These are phyloP conservation scores for Leistus spinibarbis DNA, from an alignment of 2,888 invertebrate genomes.

Conservation along the genomic window DNA sequence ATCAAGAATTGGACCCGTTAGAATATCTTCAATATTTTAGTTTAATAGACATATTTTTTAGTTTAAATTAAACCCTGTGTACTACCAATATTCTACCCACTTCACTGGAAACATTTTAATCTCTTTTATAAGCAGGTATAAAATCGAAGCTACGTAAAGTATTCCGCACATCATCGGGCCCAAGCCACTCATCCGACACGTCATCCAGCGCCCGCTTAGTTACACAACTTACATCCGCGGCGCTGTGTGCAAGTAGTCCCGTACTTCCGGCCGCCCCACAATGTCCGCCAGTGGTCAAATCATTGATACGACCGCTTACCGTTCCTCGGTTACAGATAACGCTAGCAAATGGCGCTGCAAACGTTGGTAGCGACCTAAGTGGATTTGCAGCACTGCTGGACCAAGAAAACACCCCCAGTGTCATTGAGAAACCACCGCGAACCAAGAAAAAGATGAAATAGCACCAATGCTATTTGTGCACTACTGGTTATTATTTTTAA, in stretches of 20 bases:
- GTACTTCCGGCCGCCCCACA: constrained; percentile 62
- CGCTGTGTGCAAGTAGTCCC: constrained; percentile 65
- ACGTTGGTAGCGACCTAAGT: constrained; percentile 14
- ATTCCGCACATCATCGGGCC: constrained; percentile 63
- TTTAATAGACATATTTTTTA: too few species aligned
- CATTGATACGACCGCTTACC: constrained; percentile 62
- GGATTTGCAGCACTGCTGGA: constrained; percentile 19
- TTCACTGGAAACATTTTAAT: constrained; percentile 6
- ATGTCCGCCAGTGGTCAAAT: constrained; percentile 63
- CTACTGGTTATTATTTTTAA: constrained; percentile 27
- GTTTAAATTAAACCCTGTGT: too few species aligned
- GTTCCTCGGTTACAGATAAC: constrained; percentile 63
- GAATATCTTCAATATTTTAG: too few species aligned
- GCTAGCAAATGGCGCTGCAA: constrained; percentile 52
- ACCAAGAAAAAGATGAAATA: constrained; percentile 39
- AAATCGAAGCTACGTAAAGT: constrained; percentile 64
- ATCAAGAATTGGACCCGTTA: too few species aligned
- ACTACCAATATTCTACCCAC: too few species aligned
- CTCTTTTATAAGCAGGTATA: constrained; percentile 54
- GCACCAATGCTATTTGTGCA: constrained; percentile 34
- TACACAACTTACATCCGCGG: constrained; percentile 65
- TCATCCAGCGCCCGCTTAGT: constrained; percentile 60
- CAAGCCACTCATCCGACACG: constrained; percentile 51
- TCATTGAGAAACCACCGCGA: constrained; percentile 44
- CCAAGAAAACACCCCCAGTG: constrained; percentile 48